Percentiles rank a stretch among this genome's conserved stretches.
Evolutionary conservation across 1,140 invertebrate species (phyloP).

Genomic region (Aphis gossypii): DNA sequence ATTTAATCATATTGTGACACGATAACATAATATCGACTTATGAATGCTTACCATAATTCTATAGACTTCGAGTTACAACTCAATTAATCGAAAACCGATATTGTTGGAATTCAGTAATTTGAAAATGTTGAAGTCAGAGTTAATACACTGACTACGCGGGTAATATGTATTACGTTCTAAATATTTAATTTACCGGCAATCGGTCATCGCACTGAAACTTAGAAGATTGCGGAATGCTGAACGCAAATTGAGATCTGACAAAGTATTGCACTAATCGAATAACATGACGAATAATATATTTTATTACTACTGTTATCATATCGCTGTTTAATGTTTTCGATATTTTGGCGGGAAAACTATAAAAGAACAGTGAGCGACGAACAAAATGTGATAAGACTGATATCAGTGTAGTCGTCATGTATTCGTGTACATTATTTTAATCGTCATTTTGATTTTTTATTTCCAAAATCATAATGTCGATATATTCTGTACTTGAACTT

Average conservation of each 20-base stretch:
- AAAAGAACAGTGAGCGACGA: not conserved
- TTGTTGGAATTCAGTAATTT: not conserved
- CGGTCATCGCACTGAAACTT: not conserved
- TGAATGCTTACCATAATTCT: not conserved
- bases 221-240: not conserved
- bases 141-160: not conserved
- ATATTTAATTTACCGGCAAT: not conserved
- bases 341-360: not conserved
- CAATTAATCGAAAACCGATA: not conserved
- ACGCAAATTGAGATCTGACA: not conserved
- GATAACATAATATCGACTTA: not conserved
- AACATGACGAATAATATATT: not conserved
- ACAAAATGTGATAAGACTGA: not conserved
- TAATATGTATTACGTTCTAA: not conserved
- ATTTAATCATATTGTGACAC: not conserved
- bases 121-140: not conserved
- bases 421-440: not conserved
- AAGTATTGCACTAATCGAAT: not conserved
- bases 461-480: not conserved
- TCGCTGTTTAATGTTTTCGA: not conserved
- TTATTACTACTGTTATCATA: not conserved
- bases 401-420: not conserved
- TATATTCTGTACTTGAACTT: no score
- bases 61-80: not conserved
- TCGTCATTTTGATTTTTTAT: not conserved